A percentile compares a stretch with the other conserved stretches of the same genome.
Evolutionary conservation across 2,797 vertebrate species (phyloP).

Genomic region (Lophius americanus): DNA sequence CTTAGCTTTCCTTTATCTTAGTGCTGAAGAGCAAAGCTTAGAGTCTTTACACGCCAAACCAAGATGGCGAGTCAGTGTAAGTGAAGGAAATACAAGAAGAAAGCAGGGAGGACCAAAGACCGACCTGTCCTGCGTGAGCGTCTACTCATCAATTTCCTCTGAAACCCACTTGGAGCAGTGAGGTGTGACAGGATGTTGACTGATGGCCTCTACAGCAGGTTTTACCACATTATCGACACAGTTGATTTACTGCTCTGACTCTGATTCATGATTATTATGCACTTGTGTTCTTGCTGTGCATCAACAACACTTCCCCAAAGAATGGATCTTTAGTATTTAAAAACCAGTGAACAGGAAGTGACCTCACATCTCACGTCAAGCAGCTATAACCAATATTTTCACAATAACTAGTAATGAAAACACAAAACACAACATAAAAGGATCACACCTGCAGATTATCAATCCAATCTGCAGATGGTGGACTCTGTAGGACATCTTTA

Average conservation of each 20-base stretch:
- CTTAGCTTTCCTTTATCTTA: too few species aligned
- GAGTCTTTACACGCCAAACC: neutral
- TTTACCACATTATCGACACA: constrained; percentile 41
- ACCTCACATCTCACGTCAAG: neutral
- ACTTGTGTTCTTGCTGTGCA: neutral
- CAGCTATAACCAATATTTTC: too few species aligned
- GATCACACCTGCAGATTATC: too few species aligned
- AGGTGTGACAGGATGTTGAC: constrained; percentile 34
- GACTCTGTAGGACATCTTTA: too few species aligned
- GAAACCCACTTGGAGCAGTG: constrained; percentile 30
- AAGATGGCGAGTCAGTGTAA: constrained; percentile 11
- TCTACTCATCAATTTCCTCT: constrained; percentile 54
- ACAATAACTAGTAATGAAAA: too few species aligned
- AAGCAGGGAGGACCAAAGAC: constrained; percentile 42
- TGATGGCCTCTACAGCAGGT: constrained; percentile 33
- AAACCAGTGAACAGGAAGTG: constrained; percentile 17
- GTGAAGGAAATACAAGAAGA: constrained; percentile 27
- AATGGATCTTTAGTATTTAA: neutral
- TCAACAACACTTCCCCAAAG: neutral
- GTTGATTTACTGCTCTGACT: constrained; percentile 14
- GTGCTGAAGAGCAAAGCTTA: too few species aligned
- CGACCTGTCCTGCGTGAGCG: constrained; percentile 37
- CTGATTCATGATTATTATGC: constrained; percentile 16
- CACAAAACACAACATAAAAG: too few species aligned
- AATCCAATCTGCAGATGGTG: too few species aligned